phyloP scores from a whole-genome alignment of 1,140 invertebrate genomes.

The Lineus longissimus region DNA sequence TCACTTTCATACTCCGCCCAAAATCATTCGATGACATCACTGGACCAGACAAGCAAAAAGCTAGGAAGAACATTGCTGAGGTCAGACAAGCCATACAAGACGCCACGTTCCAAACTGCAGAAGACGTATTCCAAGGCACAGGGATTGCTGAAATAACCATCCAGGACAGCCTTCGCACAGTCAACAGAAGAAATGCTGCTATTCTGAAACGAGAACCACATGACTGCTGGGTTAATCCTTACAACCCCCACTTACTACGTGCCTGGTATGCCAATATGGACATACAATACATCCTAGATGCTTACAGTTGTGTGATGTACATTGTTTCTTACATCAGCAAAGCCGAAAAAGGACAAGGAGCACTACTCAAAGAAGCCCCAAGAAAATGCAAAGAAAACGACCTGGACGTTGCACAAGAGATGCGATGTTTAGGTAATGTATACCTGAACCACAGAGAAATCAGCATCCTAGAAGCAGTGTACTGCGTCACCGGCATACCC shows the following conservation, averaged over 20 bases:
- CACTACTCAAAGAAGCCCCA: conserved; percentile 11
- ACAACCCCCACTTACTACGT: conserved; percentile 15
- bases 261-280: conserved; percentile 21
- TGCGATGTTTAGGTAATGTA: conserved; percentile 14
- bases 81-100: no score
- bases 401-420: conserved; percentile 4
- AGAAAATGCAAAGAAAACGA: conserved; percentile 16
- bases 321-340: conserved; percentile 22
- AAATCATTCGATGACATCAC: neutral
- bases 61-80: no score
- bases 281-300: conserved; percentile 18
- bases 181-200: neutral
- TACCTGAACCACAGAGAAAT: conserved; percentile 20
- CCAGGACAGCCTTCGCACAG: conserved; percentile 6
- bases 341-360: conserved; percentile 17
- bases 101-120: no score
- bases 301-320: conserved; percentile 22
- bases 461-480: conserved; percentile 17
- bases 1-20: neutral
- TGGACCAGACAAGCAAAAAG: no score
- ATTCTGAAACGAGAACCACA: conserved; percentile 10
- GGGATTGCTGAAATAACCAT: neutral
- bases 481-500: conserved; percentile 9
- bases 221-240: conserved; percentile 15
- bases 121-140: no score